A percentile compares a stretch with the other conserved stretches of the same genome.
Evolutionary conservation across 2,113 vertebrate genomes (phyloP).

Genomic region (Astur gentilis): DNA sequence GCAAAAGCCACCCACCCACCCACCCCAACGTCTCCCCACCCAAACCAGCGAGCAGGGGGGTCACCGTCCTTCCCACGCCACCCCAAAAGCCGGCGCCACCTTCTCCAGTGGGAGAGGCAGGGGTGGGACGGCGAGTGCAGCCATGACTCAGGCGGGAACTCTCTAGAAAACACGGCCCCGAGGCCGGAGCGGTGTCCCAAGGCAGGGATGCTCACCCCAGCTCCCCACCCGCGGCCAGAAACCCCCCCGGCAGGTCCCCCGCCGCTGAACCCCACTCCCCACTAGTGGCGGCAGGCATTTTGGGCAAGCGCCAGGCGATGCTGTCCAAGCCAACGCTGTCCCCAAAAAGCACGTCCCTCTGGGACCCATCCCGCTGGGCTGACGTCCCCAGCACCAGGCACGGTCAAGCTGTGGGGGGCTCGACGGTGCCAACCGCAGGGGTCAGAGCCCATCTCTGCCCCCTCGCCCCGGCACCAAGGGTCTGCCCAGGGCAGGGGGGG

Average conservation of each 20-base stretch:
- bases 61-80: accelerated
- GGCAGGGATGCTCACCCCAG: not conserved
- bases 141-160: not conserved
- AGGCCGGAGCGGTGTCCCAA: accelerated
- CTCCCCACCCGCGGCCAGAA: not conserved
- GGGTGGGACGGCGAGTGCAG: accelerated
- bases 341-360: not conserved
- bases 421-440: accelerated
- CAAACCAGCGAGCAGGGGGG: accelerated
- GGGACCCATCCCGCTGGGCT: not conserved
- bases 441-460: not conserved
- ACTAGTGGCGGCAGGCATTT: not conserved
- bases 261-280: not conserved
- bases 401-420: not conserved
- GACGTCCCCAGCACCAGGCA: not conserved
- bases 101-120: accelerated
- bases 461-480: accelerated
- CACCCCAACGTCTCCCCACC: too few relatives aligned
- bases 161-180: not conserved
- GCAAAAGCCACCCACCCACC: too few relatives aligned
- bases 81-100: not conserved
- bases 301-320: not conserved
- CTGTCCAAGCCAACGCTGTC: too few relatives aligned
- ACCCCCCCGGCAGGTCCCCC: not conserved
- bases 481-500: not conserved